Base-by-base conservation (phyloP, 2,797 vertebrate species). In the Myotis findleyi region DNA sequence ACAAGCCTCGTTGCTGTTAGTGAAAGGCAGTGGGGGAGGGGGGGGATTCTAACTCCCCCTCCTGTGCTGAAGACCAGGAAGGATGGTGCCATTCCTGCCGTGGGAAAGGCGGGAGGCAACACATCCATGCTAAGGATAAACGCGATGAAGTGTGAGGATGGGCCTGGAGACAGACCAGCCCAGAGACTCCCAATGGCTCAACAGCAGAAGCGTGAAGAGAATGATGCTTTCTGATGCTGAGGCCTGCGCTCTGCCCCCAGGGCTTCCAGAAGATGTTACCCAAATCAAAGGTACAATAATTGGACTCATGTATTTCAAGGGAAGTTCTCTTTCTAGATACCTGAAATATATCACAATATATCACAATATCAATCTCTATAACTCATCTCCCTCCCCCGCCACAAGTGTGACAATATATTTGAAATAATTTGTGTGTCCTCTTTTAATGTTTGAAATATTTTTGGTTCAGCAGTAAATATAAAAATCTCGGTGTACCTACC, bases 1-100 rank as follows among this genome's bases (percentile, higher is more conserved):
- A 96, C 87, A 94, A 96, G 95, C 83, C 76, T 77, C 91, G 77
- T 77, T 84, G 87, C 95, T 92, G 80, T 91, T 94, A 92, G 91
- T 44, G 76, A 87, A 92, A 95, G 91, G 91, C 41, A n/a, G 83
- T 27, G 57, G 53, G 62, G 55, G 80, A 73, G 55, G 3, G 36
- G 36, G 51, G 27, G 87, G 92, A 79, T 62, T 64, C 55, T 30
- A 66, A 69, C 55, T 88, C 72, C 90, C 38, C 71, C 49, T 94
- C 71, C 72, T 85, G 89, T 20, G 57, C 83, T n/a, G 73, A 59
- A 81, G 83, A 87, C 93, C 91, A 95, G 83, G 84, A 79, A 53
- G 51, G 23, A 33, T 30, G 62, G 6, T 21, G 55, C n/a, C 33
- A 18, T 36, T 80, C 68, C 66, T 71, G 84, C 27, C 36, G 0